Evolutionary conservation across 1,140 invertebrate species (phyloP), one percentile per base, ranked within the genome.

Genomic region (Melitaea cinxia): DNA sequence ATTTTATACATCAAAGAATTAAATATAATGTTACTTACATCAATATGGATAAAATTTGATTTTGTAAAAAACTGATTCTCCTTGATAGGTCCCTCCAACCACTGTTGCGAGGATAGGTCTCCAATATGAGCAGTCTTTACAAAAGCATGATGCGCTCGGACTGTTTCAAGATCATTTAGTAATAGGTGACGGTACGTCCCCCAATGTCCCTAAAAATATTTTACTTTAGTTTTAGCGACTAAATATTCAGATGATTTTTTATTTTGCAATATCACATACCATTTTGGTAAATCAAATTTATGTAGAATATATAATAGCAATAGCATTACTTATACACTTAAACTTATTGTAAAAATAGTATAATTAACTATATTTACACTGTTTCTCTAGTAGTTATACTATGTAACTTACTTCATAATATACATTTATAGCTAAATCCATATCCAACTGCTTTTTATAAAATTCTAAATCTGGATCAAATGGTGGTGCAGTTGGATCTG

Each of bases 61-160:
- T 83, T 57, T 33, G 92, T 79, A n/a, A 88, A 79, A 0, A 49
- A 60, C 21, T 85, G 72, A 72, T 78, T 59, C 37, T 80, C 59
- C 65, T 68, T 61, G 54, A 93, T 53, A 57, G 92, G 91, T 57
- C 94, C 95, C 85, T 96, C 91, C 0, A 98, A 89, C 98, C 98
- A 99, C 10, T 88, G 93, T 0, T 99, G 80, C 30, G 95, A 95
- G 0, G 95, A 95, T n/a, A 99, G 88, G 84, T 99, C 98, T 53
- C 97, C 97, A 70, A 95, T 93, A 5, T 95, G 94, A 1, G 93
- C 69, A 0, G 95, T 94, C 85, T 98, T 97, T 0, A 95, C 94
- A 80, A 94, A 97, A 0, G 94, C 95, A 89, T 98, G 95, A 26
- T 26, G 24, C 24, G 6, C 24, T 26, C 2, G 24, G 6, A 26